A percentile compares a stretch with the other conserved stretches of the same genome.
Evolutionary conservation across 2,113 vertebrate species (phyloP).

Genomic region (Paramisgurnus dabryanus): DNA sequence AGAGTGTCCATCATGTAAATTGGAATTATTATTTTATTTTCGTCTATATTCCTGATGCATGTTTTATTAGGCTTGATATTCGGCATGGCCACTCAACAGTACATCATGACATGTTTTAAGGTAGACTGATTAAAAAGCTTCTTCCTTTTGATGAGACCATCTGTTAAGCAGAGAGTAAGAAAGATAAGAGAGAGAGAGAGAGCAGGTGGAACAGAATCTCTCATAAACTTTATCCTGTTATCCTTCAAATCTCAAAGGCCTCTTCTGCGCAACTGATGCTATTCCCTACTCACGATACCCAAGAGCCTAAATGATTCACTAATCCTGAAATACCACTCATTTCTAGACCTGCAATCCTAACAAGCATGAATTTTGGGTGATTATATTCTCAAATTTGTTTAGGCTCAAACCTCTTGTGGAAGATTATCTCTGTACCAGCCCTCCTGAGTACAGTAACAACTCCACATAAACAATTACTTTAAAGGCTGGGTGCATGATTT

Average conservation of each 20-base stretch:
- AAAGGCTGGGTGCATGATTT: neutral
- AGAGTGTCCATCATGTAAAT: neutral
- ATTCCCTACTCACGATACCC: conserved; percentile 37
- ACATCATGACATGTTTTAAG: conserved; percentile 39
- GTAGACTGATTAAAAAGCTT: conserved; percentile 45
- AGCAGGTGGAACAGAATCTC: conserved; percentile 47
- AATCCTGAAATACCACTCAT: conserved; percentile 20
- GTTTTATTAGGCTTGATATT: neutral
- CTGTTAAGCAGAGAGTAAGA: conserved; percentile 48
- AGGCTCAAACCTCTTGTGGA: conserved; percentile 31
- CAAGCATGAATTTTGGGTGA: conserved; percentile 38
- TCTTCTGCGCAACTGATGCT: conserved; percentile 46
- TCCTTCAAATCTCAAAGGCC: conserved; percentile 40
- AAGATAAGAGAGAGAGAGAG: conserved; percentile 18
- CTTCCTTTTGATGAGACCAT: conserved; percentile 43
- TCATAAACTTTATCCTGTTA: conserved; percentile 46
- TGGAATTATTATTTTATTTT: neutral
- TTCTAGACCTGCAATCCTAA: conserved; percentile 45
- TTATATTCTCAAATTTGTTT: conserved; percentile 45
- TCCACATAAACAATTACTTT: conserved; percentile 32
- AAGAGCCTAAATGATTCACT: conserved; percentile 49
- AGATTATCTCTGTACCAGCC: conserved; percentile 1
- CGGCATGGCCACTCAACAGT: neutral
- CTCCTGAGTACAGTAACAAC: conserved; percentile 31
- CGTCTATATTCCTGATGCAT: neutral